phyloP scores from a whole-genome alignment of 2,888 invertebrate genomes.

The Drosophila kuntzei region DNA sequence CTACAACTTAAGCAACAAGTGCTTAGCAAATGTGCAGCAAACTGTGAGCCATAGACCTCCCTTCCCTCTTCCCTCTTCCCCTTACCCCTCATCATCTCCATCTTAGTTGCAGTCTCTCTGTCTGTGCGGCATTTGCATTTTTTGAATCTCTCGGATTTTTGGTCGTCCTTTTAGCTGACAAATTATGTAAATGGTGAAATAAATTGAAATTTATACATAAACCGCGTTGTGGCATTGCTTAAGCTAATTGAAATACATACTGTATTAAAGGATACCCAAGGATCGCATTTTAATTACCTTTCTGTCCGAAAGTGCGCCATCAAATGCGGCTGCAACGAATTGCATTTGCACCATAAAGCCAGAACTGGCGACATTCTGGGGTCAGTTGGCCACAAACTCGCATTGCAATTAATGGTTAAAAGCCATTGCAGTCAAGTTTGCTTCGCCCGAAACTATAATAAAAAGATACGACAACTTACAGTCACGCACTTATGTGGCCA shows the following conservation, averaged over 20 bases:
- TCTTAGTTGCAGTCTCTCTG: conserved; percentile 9
- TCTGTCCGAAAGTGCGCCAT: conserved; percentile 26
- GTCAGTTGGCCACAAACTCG: conserved; percentile 18
- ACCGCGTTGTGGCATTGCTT: conserved; percentile 57
- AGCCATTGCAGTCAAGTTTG: conserved; percentile 43
- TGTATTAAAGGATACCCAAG: conserved; percentile 35
- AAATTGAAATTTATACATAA: conserved; percentile 58
- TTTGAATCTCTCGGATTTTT: conserved; percentile 54
- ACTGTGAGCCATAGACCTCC: conserved; percentile 42
- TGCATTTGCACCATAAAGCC: conserved; percentile 32
- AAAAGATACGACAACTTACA: conserved; percentile 53
- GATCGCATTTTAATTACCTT: conserved; percentile 34
- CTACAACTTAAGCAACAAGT: conserved; percentile 68
- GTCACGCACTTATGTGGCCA: conserved; percentile 39
- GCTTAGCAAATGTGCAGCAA: conserved; percentile 69
- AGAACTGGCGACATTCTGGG: conserved; percentile 30
- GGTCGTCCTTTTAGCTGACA: conserved; percentile 42
- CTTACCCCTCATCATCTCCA: conserved; percentile 1
- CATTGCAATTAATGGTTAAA: conserved; percentile 53
- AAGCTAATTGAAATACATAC: conserved; percentile 71
- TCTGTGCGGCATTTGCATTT: conserved; percentile 63
- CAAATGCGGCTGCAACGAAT: conserved; percentile 30
- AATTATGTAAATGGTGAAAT: conserved; percentile 74
- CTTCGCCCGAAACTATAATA: conserved; percentile 44
- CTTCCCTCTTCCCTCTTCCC: background rate